Percentiles rank a stretch among this genome's conserved stretches.
phyloP scores from a whole-genome alignment of 2,888 invertebrate species.

The Teleogryllus oceanicus region DNA sequence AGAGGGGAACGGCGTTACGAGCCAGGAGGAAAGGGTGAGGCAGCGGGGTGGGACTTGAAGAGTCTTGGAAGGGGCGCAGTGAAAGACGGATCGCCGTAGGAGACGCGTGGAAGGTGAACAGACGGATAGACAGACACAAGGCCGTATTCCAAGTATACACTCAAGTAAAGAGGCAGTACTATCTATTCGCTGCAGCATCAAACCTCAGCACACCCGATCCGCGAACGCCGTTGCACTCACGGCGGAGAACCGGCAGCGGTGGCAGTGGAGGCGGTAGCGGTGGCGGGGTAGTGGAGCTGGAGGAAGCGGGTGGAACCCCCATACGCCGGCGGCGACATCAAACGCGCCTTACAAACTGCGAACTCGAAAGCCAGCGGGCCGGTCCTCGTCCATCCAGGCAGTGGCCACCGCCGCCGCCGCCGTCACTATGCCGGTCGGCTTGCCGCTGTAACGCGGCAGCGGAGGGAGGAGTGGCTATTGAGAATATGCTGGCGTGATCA shows the following conservation, averaged over 20 bases:
- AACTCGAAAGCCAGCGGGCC: not conserved
- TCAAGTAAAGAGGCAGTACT: not conserved
- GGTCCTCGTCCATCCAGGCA: not conserved
- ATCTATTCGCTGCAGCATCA: not conserved
- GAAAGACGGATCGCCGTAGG: not conserved
- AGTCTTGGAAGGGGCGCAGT: not conserved
- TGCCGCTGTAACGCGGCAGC: no score
- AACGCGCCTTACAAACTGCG: slow-evolving; percentile 4
- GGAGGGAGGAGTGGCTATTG: not conserved
- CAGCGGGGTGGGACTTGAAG: no score
- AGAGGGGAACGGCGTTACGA: no score
- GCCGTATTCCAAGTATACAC: not conserved
- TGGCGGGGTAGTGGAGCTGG: no score
- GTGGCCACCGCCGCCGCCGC: no score
- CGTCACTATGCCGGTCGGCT: no score
- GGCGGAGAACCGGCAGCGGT: not conserved
- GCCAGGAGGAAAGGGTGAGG: no score
- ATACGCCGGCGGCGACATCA: not conserved
- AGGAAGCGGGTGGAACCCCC: not conserved
- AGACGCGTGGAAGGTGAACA: not conserved
- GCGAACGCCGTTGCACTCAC: not conserved
- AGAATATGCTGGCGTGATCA: slow-evolving; percentile 18
- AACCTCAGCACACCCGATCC: not conserved
- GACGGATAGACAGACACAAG: not conserved
- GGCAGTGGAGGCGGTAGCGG: no score